phyloP scores from a whole-genome alignment of 1,140 invertebrate species.

The Agrypnia vestita region DNA sequence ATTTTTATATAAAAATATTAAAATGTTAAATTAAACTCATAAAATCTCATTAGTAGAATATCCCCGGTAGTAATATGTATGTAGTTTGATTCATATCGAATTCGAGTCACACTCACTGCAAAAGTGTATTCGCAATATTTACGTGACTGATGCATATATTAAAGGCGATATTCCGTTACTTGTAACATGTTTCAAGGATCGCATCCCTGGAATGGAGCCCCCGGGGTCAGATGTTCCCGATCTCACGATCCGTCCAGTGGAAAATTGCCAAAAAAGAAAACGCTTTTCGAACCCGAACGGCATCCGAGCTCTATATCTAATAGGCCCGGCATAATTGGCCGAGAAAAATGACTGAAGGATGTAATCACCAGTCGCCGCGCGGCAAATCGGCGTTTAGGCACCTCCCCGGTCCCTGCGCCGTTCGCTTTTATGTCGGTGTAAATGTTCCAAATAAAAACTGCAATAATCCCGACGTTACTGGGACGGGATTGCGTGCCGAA shows the following conservation, averaged over 20 bases:
- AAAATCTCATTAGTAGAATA: no score
- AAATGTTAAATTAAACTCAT: no score
- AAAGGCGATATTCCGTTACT: no score
- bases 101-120: no score
- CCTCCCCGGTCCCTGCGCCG: slow-evolving; percentile 8
- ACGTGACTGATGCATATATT: no score
- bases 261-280: neutral
- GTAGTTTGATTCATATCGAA: no score
- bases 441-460: slow-evolving; percentile 28
- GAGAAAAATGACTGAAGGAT: slow-evolving; percentile 31
- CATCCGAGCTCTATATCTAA: slow-evolving; percentile 1
- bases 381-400: slow-evolving; percentile 27
- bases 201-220: no score
- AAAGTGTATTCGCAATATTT: no score
- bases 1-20: no score
- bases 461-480: slow-evolving; percentile 19
- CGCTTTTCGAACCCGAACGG: neutral
- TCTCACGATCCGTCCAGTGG: slow-evolving; percentile 8
- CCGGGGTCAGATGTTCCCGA: neutral
- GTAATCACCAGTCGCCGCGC: neutral
- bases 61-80: no score
- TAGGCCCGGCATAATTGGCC: slow-evolving; percentile 12
- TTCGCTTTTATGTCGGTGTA: slow-evolving; percentile 18
- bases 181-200: no score
- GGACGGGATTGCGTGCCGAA: neutral